Evolutionary conservation across 2,888 invertebrate species (phyloP).

Genomic region (Chaitophorus viminalis): DNA sequence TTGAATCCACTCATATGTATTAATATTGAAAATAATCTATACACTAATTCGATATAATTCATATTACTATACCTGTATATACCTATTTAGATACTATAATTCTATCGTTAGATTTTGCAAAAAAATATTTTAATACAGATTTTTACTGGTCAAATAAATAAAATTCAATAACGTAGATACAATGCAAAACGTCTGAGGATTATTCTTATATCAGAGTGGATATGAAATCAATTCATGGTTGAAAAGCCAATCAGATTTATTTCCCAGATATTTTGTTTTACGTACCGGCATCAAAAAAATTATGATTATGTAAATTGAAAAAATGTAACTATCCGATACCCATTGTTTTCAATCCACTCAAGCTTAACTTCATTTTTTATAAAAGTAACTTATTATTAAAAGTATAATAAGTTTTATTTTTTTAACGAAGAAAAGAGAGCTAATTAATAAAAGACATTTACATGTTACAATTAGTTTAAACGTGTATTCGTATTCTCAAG

Average conservation of each 20-base stretch:
- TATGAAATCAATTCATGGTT: not conserved
- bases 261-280: not conserved
- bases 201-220: not conserved
- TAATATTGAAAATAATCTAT: too few species aligned
- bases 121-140: not conserved
- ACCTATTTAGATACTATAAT: too few species aligned
- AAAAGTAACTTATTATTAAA: not conserved
- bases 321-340: not conserved
- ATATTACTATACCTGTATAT: too few species aligned
- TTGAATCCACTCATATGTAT: too few species aligned
- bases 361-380: not conserved
- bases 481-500: not conserved
- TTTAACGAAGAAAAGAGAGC: not conserved
- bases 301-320: not conserved
- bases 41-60: too few species aligned
- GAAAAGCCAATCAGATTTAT: not conserved
- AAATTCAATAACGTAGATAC: not conserved
- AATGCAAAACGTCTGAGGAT: not conserved
- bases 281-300: not conserved
- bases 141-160: not conserved
- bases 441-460: slow-evolving; percentile 15
- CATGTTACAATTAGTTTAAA: not conserved
- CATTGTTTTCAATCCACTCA: slow-evolving; percentile 23
- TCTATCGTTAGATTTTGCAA: not conserved
- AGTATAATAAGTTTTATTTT: not conserved